Percentiles rank a stretch among this genome's conserved stretches.
Conservation (phyloP, 2,113 vertebrate genomes). For the Hyaena hyaena region DNA sequence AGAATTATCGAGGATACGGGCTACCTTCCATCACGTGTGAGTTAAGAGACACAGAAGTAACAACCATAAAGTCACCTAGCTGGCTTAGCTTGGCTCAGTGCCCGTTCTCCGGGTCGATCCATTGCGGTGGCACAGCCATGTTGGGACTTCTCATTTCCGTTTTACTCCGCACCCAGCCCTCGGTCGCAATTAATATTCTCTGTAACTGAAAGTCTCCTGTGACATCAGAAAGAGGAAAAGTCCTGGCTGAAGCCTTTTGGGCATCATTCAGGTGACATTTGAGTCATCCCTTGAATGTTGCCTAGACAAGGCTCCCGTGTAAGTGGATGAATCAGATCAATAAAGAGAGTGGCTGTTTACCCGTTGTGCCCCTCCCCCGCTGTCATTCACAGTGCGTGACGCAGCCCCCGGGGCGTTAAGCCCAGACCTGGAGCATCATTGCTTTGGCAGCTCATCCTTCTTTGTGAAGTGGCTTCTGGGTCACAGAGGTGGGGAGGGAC, state of each 20-base stretch:
- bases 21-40: fast-evolving
- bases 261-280: constrained; percentile 11
- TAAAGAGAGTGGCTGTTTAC: background rate
- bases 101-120: fast-evolving
- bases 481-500: background rate
- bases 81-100: background rate
- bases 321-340: constrained; percentile 50
- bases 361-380: background rate
- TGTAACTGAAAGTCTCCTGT: background rate
- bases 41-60: background rate
- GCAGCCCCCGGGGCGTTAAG: background rate
- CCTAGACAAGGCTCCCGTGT: background rate
- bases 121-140: fast-evolving
- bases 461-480: background rate
- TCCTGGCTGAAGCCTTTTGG: background rate
- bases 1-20: no score
- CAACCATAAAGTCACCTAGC: background rate
- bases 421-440: background rate
- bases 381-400: background rate
- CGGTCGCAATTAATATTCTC: background rate
- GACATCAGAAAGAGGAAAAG: background rate
- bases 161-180: background rate
- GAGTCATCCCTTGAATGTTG: constrained; percentile 35
- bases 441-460: constrained; percentile 43
- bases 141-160: background rate